Evolutionary conservation across 2,797 vertebrate genomes (phyloP).

Genomic region (Discoglossus pictus): DNA sequence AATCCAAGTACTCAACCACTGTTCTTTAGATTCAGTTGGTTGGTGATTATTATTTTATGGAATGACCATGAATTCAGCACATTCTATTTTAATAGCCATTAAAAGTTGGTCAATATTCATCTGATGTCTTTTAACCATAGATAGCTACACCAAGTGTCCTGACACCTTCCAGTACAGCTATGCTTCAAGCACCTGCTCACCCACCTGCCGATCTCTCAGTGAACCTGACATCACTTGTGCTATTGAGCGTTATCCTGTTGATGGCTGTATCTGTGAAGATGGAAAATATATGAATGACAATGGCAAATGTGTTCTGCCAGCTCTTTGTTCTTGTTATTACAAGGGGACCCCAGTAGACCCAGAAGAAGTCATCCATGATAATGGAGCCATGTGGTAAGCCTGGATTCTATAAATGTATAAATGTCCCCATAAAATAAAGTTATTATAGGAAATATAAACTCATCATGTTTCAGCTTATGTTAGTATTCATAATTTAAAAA

Average conservation of each 20-base stretch:
- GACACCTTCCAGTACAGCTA: constrained; percentile 74
- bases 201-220: constrained; percentile 75
- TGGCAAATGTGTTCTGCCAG: constrained; percentile 74
- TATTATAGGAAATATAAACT: too few relatives aligned
- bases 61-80: too few relatives aligned
- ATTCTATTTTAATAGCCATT: too few relatives aligned
- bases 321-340: constrained; percentile 81
- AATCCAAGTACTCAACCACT: too few relatives aligned
- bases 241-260: constrained; percentile 73
- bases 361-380: constrained; percentile 75
- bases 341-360: constrained; percentile 69
- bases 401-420: too few relatives aligned
- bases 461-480: too few relatives aligned
- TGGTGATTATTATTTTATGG: too few relatives aligned
- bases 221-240: constrained; percentile 72
- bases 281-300: constrained; percentile 77
- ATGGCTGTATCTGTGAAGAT: constrained; percentile 77
- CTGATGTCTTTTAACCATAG: constrained; percentile 60
- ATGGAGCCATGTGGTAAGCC: constrained; percentile 79
- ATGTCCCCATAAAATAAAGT: too few relatives aligned
- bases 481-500: too few relatives aligned
- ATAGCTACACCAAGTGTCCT: constrained; percentile 73
- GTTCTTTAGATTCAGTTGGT: too few relatives aligned
- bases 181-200: constrained; percentile 65
- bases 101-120: too few relatives aligned